Percentiles rank a stretch among this genome's conserved stretches.
These are phyloP conservation scores for Xiphophorus maculatus DNA, from an alignment of 2,113 vertebrate species.

Conservation along the genomic window DNA sequence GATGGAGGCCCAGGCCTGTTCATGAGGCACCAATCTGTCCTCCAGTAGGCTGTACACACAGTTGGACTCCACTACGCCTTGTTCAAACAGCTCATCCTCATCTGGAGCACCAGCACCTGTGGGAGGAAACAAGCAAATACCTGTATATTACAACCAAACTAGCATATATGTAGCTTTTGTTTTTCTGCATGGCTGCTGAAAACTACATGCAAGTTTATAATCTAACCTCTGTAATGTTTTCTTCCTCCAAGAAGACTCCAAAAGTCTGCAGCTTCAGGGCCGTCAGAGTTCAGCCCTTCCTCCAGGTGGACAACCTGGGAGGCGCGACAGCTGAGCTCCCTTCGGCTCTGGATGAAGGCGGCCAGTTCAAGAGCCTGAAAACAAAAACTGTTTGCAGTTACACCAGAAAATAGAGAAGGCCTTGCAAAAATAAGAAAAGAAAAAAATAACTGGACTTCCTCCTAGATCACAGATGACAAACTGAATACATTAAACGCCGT, in stretches of 20 bases:
- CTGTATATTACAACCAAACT: no score
- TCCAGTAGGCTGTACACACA: conserved; percentile 81
- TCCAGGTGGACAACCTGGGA: conserved; percentile 73
- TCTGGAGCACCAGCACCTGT: conserved; percentile 70
- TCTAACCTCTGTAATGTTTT: conserved; percentile 73
- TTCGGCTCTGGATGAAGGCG: conserved; percentile 63
- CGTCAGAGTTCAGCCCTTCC: conserved; percentile 76
- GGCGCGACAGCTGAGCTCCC: conserved; percentile 78
- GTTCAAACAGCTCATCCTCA: conserved; percentile 81
- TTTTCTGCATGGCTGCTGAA: not conserved
- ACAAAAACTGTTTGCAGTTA: not conserved
- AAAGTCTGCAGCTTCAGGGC: conserved; percentile 70
- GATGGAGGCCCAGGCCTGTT: conserved; percentile 78
- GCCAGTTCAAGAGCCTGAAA: conserved; percentile 76
- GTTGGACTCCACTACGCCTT: conserved; percentile 80
- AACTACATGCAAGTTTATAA: not conserved
- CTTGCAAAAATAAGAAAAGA: no score
- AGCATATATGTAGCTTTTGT: not conserved
- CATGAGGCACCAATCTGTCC: conserved; percentile 79
- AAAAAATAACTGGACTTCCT: not conserved
- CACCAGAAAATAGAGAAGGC: not conserved
- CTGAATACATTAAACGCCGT: not conserved
- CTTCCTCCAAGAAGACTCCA: conserved; percentile 81
- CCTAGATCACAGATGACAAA: not conserved
- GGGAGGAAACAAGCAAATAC: no score